Conservation (phyloP, 23 tunicate genomes). For the Trididemnum nubilum region DNA sequence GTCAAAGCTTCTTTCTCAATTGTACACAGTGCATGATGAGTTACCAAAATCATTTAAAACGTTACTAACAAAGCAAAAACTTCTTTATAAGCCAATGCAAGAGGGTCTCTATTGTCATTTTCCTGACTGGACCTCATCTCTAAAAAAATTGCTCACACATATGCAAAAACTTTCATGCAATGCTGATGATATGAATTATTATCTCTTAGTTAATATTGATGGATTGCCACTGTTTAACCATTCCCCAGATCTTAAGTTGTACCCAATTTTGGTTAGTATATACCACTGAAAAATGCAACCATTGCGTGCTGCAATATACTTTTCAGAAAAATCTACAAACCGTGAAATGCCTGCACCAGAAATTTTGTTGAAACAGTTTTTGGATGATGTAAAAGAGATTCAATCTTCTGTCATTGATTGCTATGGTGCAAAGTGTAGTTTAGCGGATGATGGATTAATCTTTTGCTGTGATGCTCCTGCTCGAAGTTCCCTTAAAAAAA, state of each 20-base stretch:
- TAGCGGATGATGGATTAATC: constrained; percentile 18
- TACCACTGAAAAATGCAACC: constrained; percentile 46
- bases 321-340: constrained; percentile 17
- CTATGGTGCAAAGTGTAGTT: neutral
- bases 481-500: constrained; percentile 29
- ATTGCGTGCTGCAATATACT: constrained; percentile 53
- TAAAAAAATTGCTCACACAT: constrained; percentile 4
- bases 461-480: constrained; percentile 58
- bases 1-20: constrained; percentile 23
- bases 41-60: constrained; percentile 30
- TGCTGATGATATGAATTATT: neutral
- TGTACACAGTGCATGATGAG: constrained; percentile 20
- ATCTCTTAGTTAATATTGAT: constrained; percentile 48
- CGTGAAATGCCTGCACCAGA: constrained; percentile 50
- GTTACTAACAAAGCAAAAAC: constrained; percentile 31
- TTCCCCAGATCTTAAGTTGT: constrained; percentile 46
- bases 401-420: neutral
- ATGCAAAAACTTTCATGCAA: neutral
- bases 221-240: constrained; percentile 52
- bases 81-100: constrained; percentile 9
- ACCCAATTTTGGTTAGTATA: constrained; percentile 50
- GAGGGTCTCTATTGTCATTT: constrained; percentile 53
- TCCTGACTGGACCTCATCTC: constrained; percentile 33
- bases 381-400: constrained; percentile 27
- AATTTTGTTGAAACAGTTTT: constrained; percentile 32